Percentiles rank a stretch among this genome's conserved stretches.
phyloP scores from a whole-genome alignment of 2,888 invertebrate genomes.

The Eurois occulta region DNA sequence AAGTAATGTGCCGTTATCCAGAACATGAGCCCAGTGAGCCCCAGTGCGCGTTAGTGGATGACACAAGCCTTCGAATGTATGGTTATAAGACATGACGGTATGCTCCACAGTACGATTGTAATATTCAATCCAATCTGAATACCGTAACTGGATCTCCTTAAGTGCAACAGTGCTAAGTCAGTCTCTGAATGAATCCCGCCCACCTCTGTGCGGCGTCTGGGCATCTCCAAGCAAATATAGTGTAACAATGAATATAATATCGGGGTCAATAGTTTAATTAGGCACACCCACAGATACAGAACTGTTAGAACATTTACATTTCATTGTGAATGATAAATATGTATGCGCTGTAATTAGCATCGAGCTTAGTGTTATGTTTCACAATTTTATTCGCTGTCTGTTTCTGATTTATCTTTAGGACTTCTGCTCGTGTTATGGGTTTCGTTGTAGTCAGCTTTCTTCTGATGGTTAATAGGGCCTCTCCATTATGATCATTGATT shows the following conservation, averaged over 20 bases:
- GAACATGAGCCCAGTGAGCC: neutral
- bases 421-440: neutral
- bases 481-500: neutral
- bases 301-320: constrained; percentile 71
- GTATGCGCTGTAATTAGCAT: constrained; percentile 62
- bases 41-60: neutral
- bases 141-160: constrained; percentile 37
- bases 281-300: constrained; percentile 70
- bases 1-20: neutral
- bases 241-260: constrained; percentile 72
- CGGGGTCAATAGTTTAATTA: constrained; percentile 82
- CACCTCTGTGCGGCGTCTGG: constrained; percentile 18
- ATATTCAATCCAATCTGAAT: constrained; percentile 14
- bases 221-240: constrained; percentile 55
- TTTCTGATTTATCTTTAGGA: constrained; percentile 21
- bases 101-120: constrained; percentile 6
- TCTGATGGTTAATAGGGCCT: neutral
- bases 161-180: constrained; percentile 23
- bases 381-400: constrained; percentile 48
- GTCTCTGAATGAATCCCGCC: constrained; percentile 40
- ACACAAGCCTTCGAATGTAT: neutral
- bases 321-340: constrained; percentile 66
- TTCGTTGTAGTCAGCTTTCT: neutral
- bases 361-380: constrained; percentile 48
- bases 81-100: neutral